Evolutionary conservation across 2,888 invertebrate genomes (phyloP).

Genomic region (Steinernema hermaphroditum): DNA sequence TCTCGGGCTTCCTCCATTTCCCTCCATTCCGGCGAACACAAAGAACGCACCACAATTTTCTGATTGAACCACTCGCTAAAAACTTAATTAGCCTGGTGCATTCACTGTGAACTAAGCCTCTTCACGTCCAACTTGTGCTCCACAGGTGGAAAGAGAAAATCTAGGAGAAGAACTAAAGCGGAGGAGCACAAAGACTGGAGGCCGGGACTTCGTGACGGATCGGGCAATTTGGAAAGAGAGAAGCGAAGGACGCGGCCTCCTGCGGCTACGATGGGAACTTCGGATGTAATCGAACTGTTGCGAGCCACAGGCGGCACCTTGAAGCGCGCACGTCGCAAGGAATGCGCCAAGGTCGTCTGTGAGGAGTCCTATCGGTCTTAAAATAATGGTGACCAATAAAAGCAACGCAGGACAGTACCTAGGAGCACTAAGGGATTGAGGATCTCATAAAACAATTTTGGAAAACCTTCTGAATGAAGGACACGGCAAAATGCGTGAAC

Average conservation of each 20-base stretch:
- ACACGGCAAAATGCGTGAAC: too few relatives aligned
- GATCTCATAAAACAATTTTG: too few relatives aligned
- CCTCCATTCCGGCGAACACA: not conserved
- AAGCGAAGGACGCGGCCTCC: too few relatives aligned
- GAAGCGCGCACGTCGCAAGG: constrained; percentile 5
- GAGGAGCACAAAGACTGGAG: too few relatives aligned
- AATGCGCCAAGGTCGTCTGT: constrained; percentile 25
- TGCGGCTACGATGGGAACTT: too few relatives aligned
- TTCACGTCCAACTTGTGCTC: not conserved
- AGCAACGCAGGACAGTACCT: too few relatives aligned
- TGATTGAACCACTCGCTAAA: not conserved
- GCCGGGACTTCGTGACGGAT: too few relatives aligned
- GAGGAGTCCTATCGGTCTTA: not conserved
- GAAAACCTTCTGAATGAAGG: too few relatives aligned
- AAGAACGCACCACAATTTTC: constrained; percentile 1
- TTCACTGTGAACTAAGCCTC: not conserved
- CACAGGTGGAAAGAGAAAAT: too few relatives aligned
- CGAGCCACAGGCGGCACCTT: constrained; percentile 6
- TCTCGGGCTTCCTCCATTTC: constrained; percentile 10
- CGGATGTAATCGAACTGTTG: not conserved
- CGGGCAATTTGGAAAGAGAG: too few relatives aligned
- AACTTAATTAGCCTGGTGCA: not conserved
- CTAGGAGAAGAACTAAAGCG: too few relatives aligned
- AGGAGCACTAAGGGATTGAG: too few relatives aligned
- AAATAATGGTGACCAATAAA: constrained; percentile 26